Evolutionary conservation across 1,140 invertebrate species (phyloP).

Genomic region (Halyomorpha halys): DNA sequence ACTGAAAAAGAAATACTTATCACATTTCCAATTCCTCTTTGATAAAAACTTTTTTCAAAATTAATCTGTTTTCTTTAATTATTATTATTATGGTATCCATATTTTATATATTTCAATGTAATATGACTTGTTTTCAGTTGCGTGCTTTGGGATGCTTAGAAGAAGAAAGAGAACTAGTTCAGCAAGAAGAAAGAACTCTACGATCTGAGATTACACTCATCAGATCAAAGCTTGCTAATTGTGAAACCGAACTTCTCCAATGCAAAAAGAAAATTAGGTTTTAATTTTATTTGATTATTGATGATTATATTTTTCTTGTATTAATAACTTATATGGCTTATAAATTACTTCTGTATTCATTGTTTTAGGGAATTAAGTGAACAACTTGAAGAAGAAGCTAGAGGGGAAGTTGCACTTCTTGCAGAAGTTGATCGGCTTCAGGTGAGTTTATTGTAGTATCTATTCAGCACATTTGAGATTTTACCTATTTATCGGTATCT

Average conservation of each 20-base stretch:
- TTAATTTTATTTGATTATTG: constrained; percentile 34
- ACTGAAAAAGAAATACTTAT: no score
- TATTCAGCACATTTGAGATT: no score
- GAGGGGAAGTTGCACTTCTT: constrained; percentile 62
- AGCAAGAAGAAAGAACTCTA: constrained; percentile 74
- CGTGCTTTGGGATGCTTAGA: constrained; percentile 68
- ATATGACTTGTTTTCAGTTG: constrained; percentile 41
- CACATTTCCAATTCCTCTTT: no score
- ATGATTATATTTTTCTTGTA: constrained; percentile 1
- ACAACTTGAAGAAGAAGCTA: constrained; percentile 51
- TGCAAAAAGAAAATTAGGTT: constrained; percentile 80
- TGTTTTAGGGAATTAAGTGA: constrained; percentile 46
- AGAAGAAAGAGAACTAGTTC: constrained; percentile 77
- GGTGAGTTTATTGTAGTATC: background rate
- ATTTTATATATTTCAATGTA: no score
- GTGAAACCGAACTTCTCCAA: constrained; percentile 75
- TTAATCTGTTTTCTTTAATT: no score
- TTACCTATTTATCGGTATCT: no score
- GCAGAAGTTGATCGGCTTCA: constrained; percentile 63
- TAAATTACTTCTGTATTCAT: no score
- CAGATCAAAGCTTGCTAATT: constrained; percentile 71
- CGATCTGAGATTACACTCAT: constrained; percentile 74
- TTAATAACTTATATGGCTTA: background rate
- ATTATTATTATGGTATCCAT: no score
- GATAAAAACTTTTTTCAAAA: no score